Conservation (phyloP, 1,140 invertebrate genomes). For the Drosophila simulans region DNA sequence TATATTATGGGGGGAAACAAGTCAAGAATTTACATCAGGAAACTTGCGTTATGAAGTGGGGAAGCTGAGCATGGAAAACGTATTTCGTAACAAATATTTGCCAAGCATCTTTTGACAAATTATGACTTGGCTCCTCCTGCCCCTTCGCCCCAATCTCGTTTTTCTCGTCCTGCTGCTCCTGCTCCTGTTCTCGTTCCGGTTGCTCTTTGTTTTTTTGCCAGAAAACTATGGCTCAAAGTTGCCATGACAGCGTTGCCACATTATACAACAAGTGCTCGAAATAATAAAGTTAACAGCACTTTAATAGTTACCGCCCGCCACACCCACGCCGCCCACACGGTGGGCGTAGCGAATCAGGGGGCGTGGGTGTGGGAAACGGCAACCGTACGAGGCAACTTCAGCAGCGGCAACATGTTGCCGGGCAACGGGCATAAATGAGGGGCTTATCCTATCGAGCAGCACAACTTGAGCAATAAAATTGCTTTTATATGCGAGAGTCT, state of each 20-base stretch:
- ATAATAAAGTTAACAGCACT: slow-evolving; percentile 83
- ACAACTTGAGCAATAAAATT: slow-evolving; percentile 82
- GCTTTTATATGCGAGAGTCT: slow-evolving; percentile 62
- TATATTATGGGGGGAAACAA: slow-evolving; percentile 44
- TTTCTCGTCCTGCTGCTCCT: not conserved
- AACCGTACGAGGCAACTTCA: slow-evolving; percentile 16
- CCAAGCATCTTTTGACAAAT: slow-evolving; percentile 78
- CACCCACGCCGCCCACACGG: slow-evolving; percentile 10
- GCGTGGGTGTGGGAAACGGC: slow-evolving; percentile 2
- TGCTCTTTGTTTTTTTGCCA: slow-evolving; percentile 41
- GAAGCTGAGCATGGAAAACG: slow-evolving; percentile 54
- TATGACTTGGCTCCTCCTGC: slow-evolving; percentile 60
- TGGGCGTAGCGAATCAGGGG: not conserved
- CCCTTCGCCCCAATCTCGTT: slow-evolving; percentile 16
- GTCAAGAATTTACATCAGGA: slow-evolving; percentile 59
- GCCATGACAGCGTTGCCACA: slow-evolving; percentile 77
- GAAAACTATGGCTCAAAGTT: slow-evolving; percentile 74
- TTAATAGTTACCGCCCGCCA: slow-evolving; percentile 69
- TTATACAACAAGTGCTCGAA: slow-evolving; percentile 83
- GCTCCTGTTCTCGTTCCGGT: not conserved
- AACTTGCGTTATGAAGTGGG: slow-evolving; percentile 44
- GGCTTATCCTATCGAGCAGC: slow-evolving; percentile 77
- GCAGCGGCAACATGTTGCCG: slow-evolving; percentile 74
- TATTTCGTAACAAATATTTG: slow-evolving; percentile 73
- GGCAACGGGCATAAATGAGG: slow-evolving; percentile 78